Percentiles rank a stretch among this genome's conserved stretches.
These are phyloP conservation scores for Chanos chanos DNA, from an alignment of 2,797 vertebrate species.

Conservation along the genomic window DNA sequence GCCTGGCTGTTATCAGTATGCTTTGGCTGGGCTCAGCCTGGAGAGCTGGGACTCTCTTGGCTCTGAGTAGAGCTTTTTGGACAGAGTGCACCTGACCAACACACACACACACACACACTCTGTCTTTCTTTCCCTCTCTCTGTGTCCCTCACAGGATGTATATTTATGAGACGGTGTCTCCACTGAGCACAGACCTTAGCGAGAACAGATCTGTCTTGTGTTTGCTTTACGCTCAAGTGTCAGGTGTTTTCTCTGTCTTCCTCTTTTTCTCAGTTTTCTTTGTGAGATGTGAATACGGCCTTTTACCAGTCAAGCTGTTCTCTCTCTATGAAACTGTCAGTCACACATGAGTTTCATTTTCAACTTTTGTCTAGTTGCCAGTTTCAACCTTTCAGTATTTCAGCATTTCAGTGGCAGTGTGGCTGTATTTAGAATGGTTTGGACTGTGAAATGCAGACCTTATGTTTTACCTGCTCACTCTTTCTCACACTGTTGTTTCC, in stretches of 20 bases:
- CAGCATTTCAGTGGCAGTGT: too few species aligned
- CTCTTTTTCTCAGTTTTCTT: not conserved
- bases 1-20: not conserved
- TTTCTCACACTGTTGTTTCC: too few species aligned
- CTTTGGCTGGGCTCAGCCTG: not conserved
- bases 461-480: not conserved
- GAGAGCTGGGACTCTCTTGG: not conserved
- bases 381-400: too few species aligned
- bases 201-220: not conserved
- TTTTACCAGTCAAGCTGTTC: not conserved
- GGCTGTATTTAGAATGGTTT: too few species aligned
- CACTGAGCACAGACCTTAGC: not conserved
- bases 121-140: not conserved
- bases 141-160: not conserved
- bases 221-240: not conserved
- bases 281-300: constrained; percentile 6
- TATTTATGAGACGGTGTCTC: constrained; percentile 1
- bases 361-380: too few species aligned
- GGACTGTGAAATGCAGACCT: too few species aligned
- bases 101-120: too few species aligned
- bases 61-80: constrained; percentile 10
- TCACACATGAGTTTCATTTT: not conserved
- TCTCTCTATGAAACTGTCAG: not conserved
- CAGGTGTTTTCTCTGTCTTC: not conserved
- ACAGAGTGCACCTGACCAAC: constrained; percentile 6